These are phyloP conservation scores for Amphipyra tragopoginis DNA, from an alignment of 2,888 invertebrate genomes.

Conservation along the genomic window DNA sequence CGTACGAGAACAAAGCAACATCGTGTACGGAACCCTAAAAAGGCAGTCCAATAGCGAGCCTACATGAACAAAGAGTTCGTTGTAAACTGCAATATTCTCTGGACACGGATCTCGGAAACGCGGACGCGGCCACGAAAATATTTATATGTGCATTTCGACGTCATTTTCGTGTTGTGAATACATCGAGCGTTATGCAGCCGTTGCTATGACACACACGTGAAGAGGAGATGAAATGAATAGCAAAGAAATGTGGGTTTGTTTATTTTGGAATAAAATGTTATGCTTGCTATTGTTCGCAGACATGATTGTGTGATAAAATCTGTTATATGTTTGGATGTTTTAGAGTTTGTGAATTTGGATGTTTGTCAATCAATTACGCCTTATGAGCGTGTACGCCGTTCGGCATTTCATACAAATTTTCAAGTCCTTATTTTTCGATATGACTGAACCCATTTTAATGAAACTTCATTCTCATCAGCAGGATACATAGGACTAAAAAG, in stretches of 20 bases:
- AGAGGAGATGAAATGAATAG: constrained; percentile 32
- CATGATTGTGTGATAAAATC: no score
- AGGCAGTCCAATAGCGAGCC: constrained; percentile 57
- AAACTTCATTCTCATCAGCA: no score
- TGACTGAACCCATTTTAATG: no score
- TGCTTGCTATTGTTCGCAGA: not conserved
- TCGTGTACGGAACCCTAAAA: constrained; percentile 35
- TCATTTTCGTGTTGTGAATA: constrained; percentile 28
- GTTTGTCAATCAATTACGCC: no score
- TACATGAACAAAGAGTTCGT: constrained; percentile 67
- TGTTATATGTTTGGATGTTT: no score
- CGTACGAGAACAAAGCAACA: constrained; percentile 42
- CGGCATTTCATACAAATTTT: no score
- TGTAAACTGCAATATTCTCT: constrained; percentile 70
- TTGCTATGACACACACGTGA: constrained; percentile 11
- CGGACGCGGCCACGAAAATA: constrained; percentile 50
- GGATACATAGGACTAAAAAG: no score
- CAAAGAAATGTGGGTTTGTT: constrained; percentile 4
- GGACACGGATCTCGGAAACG: constrained; percentile 52
- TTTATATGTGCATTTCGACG: constrained; percentile 31
- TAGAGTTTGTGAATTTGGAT: no score
- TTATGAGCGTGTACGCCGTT: no score
- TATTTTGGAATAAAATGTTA: not conserved
- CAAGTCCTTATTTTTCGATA: no score
- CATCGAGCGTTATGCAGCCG: constrained; percentile 21